Evolutionary conservation across 2,888 invertebrate genomes (phyloP), one percentile per base, ranked within the genome.

Genomic region (Microplitis deprimator): DNA sequence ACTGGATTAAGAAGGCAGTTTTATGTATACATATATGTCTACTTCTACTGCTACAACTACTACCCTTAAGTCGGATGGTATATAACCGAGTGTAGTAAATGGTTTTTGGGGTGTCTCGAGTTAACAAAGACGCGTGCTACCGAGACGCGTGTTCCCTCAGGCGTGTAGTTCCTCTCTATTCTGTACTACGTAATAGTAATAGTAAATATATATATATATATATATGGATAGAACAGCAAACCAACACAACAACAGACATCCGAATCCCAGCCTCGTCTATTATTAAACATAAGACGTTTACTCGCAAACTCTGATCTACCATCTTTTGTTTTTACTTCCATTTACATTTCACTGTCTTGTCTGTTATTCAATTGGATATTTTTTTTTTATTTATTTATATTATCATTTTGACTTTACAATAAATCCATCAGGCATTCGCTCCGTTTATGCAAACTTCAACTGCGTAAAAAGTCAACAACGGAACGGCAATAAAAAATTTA

Each of bases 61-160:
- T 39, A n/a, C 8, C 10, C 40, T 68, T 41, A 68, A 16, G 29
- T 64, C 16, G 39, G 41, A 20, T 39, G 50, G 13, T 40, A 65
- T 72, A 72, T 61, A 61, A 3, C 20, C 38, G 39, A 76, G 68
- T 76, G 68, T 68, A 67, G 72, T 65, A 73, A 76, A 76, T 73
- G 72, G 73, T 68, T 76, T 65, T 76, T 68, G 73, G 73, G 76
- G 71, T 70, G 76, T 29, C 76, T 73, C 8, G 62, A 68, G 73
- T 73, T 73, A 73, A 76, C 73, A 68, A 71, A 72, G 76, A 72
- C 60, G 60, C 72, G 60, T 64, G 64, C 61, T 64, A 29, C 17
- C 39, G 72, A 40, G 39, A 64, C 65, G 65, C 73, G 62, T 41
- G 73, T 65, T 64, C 71, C 73, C 73, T 73, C 50, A 50, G 73